Evolutionary conservation across 35 echinoderm and acorn worm genomes (phyloP).

Genomic region (Stichopus chloronotus): DNA sequence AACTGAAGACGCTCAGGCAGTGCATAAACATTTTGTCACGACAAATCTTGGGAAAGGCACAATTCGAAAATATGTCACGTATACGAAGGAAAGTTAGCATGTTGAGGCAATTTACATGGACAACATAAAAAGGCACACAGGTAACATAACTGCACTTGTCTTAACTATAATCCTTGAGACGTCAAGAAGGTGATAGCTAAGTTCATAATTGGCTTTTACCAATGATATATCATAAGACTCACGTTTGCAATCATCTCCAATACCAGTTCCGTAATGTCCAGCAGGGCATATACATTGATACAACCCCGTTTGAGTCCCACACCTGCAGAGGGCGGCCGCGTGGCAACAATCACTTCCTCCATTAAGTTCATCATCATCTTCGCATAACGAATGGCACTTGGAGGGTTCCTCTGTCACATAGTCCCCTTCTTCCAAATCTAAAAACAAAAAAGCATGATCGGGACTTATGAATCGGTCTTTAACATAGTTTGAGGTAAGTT

Average conservation of each 20-base stretch:
- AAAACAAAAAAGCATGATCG: not conserved
- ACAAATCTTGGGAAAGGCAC: too few relatives aligned
- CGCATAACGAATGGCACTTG: conserved; percentile 75
- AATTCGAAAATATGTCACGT: too few relatives aligned
- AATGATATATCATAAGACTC: conserved; percentile 25
- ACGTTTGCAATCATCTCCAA: conserved; percentile 77
- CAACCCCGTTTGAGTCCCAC: conserved; percentile 88
- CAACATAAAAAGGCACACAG: too few relatives aligned
- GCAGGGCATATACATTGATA: conserved; percentile 93
- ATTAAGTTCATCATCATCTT: not conserved
- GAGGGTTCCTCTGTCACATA: conserved; percentile 70
- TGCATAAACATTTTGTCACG: too few relatives aligned
- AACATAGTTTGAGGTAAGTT: not conserved
- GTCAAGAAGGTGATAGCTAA: too few relatives aligned
- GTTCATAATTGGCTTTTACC: too few relatives aligned
- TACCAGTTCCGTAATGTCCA: conserved; percentile 81
- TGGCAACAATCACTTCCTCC: conserved; percentile 72
- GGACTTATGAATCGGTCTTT: not conserved
- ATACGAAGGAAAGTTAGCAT: too few relatives aligned
- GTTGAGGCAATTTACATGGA: too few relatives aligned
- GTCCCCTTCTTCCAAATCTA: conserved; percentile 87
- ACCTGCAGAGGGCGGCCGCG: conserved; percentile 70
- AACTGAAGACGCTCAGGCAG: too few relatives aligned
- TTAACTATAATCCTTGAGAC: too few relatives aligned
- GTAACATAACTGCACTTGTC: too few relatives aligned